Conservation (phyloP, 2,888 invertebrate genomes). For the Spisula solida region DNA sequence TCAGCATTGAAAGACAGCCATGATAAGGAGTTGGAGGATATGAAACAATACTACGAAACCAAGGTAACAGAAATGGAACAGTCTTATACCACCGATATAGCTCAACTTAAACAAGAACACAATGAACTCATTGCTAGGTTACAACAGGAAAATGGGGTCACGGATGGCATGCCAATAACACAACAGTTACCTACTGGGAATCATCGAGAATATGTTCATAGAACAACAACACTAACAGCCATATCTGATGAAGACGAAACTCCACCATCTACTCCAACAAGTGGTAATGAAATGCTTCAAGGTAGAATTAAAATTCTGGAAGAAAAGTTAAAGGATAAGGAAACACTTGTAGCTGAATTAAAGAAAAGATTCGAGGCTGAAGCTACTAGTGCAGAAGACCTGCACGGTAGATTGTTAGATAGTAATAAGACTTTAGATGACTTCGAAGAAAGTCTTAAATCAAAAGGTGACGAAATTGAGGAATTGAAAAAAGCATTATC, state of each 20-base stretch:
- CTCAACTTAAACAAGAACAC: conserved; percentile 66
- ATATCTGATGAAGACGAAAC: conserved; percentile 72
- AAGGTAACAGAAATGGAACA: conserved; percentile 74
- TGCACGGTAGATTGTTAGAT: conserved; percentile 67
- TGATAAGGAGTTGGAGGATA: conserved; percentile 72
- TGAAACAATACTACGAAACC: conserved; percentile 75
- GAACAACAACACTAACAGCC: conserved; percentile 73
- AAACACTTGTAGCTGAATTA: conserved; percentile 72
- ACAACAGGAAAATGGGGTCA: conserved; percentile 53
- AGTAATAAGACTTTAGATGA: conserved; percentile 68
- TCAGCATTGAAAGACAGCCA: conserved; percentile 70
- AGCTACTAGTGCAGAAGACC: conserved; percentile 68
- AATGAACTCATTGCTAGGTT: conserved; percentile 60
- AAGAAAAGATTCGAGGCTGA: conserved; percentile 72
- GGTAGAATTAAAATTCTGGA: conserved; percentile 59
- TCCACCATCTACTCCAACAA: conserved; percentile 51
- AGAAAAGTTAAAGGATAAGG: conserved; percentile 60
- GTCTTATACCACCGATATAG: conserved; percentile 71
- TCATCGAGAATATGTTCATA: conserved; percentile 75
- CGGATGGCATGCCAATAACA: conserved; percentile 45
- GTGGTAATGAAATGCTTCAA: conserved; percentile 47
- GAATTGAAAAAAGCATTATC: conserved; percentile 67
- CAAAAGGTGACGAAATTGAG: conserved; percentile 69
- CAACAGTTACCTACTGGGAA: conserved; percentile 52
- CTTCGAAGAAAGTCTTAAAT: conserved; percentile 68